Conservation (phyloP, 2,888 invertebrate genomes). For the Teleogryllus oceanicus region DNA sequence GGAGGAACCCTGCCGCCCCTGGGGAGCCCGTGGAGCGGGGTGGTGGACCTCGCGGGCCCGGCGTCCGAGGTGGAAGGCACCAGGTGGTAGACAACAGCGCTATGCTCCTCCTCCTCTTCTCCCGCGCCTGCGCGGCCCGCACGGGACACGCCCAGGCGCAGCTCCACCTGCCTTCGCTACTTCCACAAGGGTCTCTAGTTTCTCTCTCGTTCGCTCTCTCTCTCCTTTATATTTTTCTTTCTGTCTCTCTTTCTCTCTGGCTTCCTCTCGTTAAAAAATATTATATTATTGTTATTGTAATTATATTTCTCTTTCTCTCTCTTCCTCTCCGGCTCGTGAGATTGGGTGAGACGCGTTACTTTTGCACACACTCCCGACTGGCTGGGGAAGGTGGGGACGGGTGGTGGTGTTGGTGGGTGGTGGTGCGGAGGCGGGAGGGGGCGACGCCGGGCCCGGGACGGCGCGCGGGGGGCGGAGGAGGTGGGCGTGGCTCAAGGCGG, state of each 20-base stretch:
- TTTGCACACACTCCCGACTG: too few relatives aligned
- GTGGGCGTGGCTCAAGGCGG: background rate
- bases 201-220: background rate
- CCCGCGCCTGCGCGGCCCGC: background rate
- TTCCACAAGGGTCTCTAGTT: slow-evolving; percentile 3
- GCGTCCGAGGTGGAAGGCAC: slow-evolving; percentile 1
- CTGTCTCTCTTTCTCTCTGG: background rate
- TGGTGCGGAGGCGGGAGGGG: background rate
- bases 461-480: background rate
- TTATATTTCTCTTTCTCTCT: background rate
- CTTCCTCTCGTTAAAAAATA: background rate
- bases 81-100: slow-evolving; percentile 7
- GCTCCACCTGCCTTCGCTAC: slow-evolving; percentile 45
- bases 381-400: too few relatives aligned
- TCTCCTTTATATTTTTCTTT: background rate
- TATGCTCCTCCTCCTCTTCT: slow-evolving; percentile 43
- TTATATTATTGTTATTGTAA: background rate
- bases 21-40: background rate
- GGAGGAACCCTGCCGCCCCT: too few relatives aligned
- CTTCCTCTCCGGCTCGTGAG: background rate
- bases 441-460: background rate
- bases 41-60: background rate
- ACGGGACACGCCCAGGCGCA: slow-evolving; percentile 36
- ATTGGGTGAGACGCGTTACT: background rate
- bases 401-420: too few relatives aligned